Conservation (phyloP, 2,797 vertebrate species). For the Hydrolagus colliei region DNA sequence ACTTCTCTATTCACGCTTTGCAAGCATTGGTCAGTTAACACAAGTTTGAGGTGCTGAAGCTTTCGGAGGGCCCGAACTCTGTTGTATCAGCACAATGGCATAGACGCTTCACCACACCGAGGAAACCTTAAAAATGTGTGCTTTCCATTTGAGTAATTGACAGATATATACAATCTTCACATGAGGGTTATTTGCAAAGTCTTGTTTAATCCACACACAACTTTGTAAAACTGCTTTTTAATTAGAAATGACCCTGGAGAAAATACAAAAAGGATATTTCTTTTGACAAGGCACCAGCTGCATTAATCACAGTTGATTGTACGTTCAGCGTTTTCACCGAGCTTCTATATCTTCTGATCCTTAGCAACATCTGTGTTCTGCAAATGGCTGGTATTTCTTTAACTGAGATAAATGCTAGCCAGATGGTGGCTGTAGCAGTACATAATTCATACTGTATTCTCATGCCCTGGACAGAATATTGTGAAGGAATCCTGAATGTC, state of each 20-base stretch:
- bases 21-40: neutral
- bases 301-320: conserved; percentile 53
- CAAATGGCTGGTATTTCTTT: conserved; percentile 48
- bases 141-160: neutral
- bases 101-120: neutral
- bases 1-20: neutral
- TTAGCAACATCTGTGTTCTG: conserved; percentile 52
- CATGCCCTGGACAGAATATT: conserved; percentile 43
- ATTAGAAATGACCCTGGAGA: conserved; percentile 37
- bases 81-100: conserved; percentile 9
- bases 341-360: conserved; percentile 49
- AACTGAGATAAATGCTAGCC: conserved; percentile 57
- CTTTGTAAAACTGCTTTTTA: neutral
- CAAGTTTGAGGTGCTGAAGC: neutral
- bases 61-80: neutral
- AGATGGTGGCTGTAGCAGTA: conserved; percentile 57
- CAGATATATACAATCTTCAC: neutral
- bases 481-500: conserved; percentile 59
- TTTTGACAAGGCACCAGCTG: conserved; percentile 51
- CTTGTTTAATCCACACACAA: neutral
- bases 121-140: neutral
- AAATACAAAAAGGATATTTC: conserved; percentile 40
- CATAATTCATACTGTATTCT: conserved; percentile 48
- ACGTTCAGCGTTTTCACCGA: conserved; percentile 47
- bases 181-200: neutral